Base-by-base conservation (phyloP, 2,113 vertebrate species). In the Origma solitaria region DNA sequence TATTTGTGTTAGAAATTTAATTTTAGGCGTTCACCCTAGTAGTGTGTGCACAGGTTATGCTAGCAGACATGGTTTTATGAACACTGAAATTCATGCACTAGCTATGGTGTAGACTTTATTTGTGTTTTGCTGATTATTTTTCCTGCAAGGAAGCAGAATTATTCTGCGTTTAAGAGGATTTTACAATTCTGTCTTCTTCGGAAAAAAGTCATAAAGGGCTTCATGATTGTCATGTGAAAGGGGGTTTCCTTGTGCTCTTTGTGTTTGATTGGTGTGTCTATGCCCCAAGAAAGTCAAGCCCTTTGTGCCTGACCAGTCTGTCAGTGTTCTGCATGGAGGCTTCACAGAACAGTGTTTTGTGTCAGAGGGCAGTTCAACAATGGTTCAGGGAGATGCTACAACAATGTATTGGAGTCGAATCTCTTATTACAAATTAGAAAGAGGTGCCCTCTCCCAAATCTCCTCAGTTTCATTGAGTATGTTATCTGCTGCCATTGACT, bases 341-440 rank as follows among this genome's bases (percentile, higher is more conserved):
- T 81, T 10, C 22, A 28, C 22, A 44, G 22, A 65, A 24, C 4
- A 17, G 7, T 13, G 3, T 66, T 57, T 37, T 51, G 10, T 38
- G 10, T 51, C 33, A 66, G 60, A 66, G 33, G 33, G 23, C 12
- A 38, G 13, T 45, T 73, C 33, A 58, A 5, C 27, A 66, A 28
- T 16, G 81, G 33, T 51, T 77, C 45, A 73, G 51, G 15, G 23
- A 73, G 33, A 7, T 37, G 37, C 22, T 50, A 33, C 15, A 33
- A 16, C 10, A 58, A 33, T 12, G 16, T 28, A 44, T 37, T 58
- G 44, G 13, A 51, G 2, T 33, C 0, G 0, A 72, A 47, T 47
- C 40, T 71, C 40, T 45, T 40, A 25, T 13, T 56, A 40, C 35
- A 49, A 56, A 15, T 23, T 15, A 42, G 50, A 72, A 50, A 31